These are phyloP conservation scores for Lacanobia wlatinum DNA, from an alignment of 2,888 invertebrate genomes.

Conservation along the genomic window DNA sequence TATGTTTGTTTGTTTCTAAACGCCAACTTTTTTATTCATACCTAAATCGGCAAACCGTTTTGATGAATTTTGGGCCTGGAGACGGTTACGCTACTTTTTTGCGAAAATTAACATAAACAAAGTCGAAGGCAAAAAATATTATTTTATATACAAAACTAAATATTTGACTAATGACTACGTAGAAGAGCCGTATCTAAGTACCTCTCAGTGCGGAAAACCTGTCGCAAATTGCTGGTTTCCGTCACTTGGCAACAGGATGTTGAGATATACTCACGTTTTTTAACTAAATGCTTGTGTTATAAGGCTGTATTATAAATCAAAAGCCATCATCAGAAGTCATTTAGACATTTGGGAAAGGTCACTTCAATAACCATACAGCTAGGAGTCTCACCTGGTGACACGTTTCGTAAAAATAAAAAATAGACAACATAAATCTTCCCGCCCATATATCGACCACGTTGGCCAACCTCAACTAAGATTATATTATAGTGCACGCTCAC, in stretches of 20 bases:
- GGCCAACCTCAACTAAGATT: too few relatives aligned
- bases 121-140: background rate
- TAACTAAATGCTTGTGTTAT: background rate
- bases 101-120: background rate
- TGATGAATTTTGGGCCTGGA: too few relatives aligned
- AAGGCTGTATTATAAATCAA: background rate
- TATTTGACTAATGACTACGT: background rate
- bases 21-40: too few relatives aligned
- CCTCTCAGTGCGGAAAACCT: conserved; percentile 5
- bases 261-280: background rate
- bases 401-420: too few relatives aligned
- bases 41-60: too few relatives aligned
- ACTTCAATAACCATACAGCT: background rate
- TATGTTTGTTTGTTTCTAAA: too few relatives aligned
- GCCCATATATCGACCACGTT: too few relatives aligned
- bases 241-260: conserved; percentile 8
- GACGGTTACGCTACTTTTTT: too few relatives aligned
- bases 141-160: background rate
- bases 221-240: background rate
- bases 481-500: too few relatives aligned
- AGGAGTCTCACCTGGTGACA: too few relatives aligned
- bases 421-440: too few relatives aligned
- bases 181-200: background rate
- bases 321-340: background rate
- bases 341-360: background rate